Percentiles rank a stretch among this genome's conserved stretches.
Conservation (phyloP, 2,797 vertebrate genomes). For the Neoniphon sammara region DNA sequence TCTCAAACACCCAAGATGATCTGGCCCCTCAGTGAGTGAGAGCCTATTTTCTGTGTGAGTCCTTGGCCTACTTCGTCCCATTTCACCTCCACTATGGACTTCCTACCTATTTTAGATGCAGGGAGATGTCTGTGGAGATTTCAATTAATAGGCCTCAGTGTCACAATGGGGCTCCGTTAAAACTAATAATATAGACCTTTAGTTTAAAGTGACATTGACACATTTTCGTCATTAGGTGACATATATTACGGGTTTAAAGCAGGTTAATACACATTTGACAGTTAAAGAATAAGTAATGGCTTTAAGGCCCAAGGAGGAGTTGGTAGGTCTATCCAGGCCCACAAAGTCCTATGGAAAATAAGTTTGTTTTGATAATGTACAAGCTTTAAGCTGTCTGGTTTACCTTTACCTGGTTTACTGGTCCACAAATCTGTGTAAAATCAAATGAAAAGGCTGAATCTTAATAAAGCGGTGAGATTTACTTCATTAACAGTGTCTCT, state of each 20-base stretch:
- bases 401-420: background rate
- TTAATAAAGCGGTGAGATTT: background rate
- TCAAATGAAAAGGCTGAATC: background rate
- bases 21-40: constrained; percentile 63
- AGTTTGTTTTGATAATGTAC: too few relatives aligned
- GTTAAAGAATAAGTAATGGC: constrained; percentile 10
- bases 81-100: constrained; percentile 78
- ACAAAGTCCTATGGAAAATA: background rate
- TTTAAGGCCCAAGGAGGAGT: background rate
- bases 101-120: constrained; percentile 80
- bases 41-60: constrained; percentile 83
- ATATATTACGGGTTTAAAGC: constrained; percentile 26
- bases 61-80: constrained; percentile 86
- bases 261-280: background rate
- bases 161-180: constrained; percentile 70
- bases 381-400: background rate
- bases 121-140: constrained; percentile 79
- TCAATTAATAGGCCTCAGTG: constrained; percentile 76
- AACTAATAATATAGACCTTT: constrained; percentile 75
- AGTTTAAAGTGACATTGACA: constrained; percentile 74
- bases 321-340: background rate
- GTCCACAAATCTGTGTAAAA: background rate
- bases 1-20: constrained; percentile 67
- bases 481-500: background rate
- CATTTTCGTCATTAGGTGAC: constrained; percentile 53